Evolutionary conservation across 1,140 invertebrate species (phyloP), one percentile per base, ranked within the genome.

Genomic region (Camponotus vicinus): DNA sequence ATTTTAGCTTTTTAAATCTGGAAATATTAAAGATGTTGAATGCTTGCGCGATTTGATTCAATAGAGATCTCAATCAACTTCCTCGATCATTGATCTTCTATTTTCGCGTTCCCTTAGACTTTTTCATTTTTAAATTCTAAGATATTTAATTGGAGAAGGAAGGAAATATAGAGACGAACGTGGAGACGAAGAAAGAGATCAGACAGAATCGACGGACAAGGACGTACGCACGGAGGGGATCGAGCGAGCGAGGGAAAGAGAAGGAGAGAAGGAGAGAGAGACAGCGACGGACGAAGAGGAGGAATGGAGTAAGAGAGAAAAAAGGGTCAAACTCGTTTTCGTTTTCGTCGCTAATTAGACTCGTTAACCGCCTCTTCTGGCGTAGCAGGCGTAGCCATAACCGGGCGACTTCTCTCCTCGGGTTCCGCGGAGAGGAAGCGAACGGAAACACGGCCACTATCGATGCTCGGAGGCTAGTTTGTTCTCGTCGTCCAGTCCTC

Each of bases 261-360:
- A 32, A 4, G n/a, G 59, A 52, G 61, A 84, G 87, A 85, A 75
- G 82, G 71, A 57, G 27, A 89, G 71, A 67, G 45, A 83, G 70
- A 55, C 21, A 66, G 37, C 64, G 77, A 84, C 34, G 40, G 70
- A 69, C 37, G 64, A 69, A 69, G 37, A 45, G 37, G n/a, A 89
- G 80, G 88, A 90, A 84, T 69, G 64, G 85, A 86, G 89, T 92
- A 94, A 93, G 87, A 86, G 88, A 87, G 89, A 93, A 95, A 94
- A 94, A 95, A 93, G 93, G 91, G 92, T 92, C 90, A 95, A 95
- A 95, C 95, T 95, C 94, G 95, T 95, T 95, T 94, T 95, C 94
- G 94, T 95, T 95, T 95, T 95, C 94, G 94, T 95, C 93, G 94
- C 95, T 95, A 95, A 95, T 95, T 95, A 95, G 94, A 94, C 94